Evolutionary conservation across 2,888 invertebrate species (phyloP), one percentile per base, ranked within the genome.

Genomic region (Dorcus hopei): DNA sequence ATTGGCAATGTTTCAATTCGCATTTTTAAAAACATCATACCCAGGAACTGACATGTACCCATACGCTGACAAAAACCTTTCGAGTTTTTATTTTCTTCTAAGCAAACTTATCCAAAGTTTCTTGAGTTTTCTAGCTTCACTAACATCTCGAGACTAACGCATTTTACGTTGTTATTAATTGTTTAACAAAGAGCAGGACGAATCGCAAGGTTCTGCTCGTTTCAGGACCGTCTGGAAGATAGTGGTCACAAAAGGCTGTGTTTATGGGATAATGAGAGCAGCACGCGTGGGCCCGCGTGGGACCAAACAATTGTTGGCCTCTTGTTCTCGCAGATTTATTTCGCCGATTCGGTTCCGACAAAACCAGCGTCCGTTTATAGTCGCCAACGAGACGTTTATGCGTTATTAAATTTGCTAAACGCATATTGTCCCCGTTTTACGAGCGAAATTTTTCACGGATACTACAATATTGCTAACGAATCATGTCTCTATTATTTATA

Each of bases 181-280:
- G 26, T 33, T 33, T 33, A 33, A 33, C 7, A 65, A 67, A 57
- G 62, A 65, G 62, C 65, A 61, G 61, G 59, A 59, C 68, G 65
- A 67, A 68, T 67, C 66, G 65, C 58, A 49, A 49, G 57, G 56
- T 58, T 60, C 62, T 62, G 56, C 63, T 55, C 58, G 62, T 61
- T 52, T 61, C 59, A 63, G 63, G 63, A 65, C 65, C 61, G 62
- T 63, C 63, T 59, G 38, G 42, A 51, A 65, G 65, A 61, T 57
- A 61, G 53, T 57, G 61, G 61, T 65, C 62, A 67, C 67, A 67
- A 66, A 64, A 59, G 64, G 66, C 65, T 64, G 68, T 65, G 64
- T 69, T 70, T 70, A 67, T 67, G 68, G 67, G 65, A 66, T 70
- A 70, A 69, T 69, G 67, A 67, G 69, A 33, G 41, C 61, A 50